A percentile compares a stretch with the other conserved stretches of the same genome.
These are phyloP conservation scores for Stichopus chloronotus DNA, from an alignment of 35 echinoderm and acorn worm genomes.

Conservation along the genomic window DNA sequence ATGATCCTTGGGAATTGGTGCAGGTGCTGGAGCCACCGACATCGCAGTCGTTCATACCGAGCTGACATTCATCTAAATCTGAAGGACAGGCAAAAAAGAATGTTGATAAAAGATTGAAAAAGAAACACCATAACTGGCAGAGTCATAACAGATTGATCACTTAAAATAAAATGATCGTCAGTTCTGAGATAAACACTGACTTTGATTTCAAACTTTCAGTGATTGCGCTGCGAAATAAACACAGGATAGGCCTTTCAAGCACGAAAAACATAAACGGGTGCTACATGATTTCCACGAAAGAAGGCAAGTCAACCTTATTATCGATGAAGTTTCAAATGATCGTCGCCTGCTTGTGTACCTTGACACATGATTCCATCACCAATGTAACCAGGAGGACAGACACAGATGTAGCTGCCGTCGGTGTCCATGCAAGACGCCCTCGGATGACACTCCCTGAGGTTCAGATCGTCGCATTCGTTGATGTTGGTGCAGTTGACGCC, in stretches of 20 bases:
- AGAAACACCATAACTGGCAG: too few relatives aligned
- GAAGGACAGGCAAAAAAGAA: background rate
- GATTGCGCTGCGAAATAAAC: too few relatives aligned
- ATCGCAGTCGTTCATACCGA: slow-evolving; percentile 6
- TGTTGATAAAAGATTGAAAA: background rate
- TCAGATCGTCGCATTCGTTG: slow-evolving; percentile 62
- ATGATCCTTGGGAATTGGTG: slow-evolving; percentile 54
- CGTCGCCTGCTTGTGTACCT: slow-evolving; percentile 44
- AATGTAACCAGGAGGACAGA: slow-evolving; percentile 57
- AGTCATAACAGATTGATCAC: too few relatives aligned
- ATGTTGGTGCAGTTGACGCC: slow-evolving; percentile 66
- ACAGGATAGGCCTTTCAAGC: too few relatives aligned
- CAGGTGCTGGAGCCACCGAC: background rate
- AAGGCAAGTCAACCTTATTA: too few relatives aligned
- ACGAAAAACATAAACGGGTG: too few relatives aligned
- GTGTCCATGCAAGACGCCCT: slow-evolving; percentile 70
- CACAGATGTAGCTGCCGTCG: slow-evolving; percentile 67
- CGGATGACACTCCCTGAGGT: slow-evolving; percentile 46
- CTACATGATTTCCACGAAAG: too few relatives aligned
- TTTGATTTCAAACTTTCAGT: too few relatives aligned
- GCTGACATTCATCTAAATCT: background rate
- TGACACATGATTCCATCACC: slow-evolving; percentile 75
- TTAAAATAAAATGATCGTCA: too few relatives aligned
- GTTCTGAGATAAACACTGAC: too few relatives aligned
- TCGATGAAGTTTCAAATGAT: background rate